phyloP scores from a whole-genome alignment of 2,888 invertebrate species.

The Saturnia japonica region DNA sequence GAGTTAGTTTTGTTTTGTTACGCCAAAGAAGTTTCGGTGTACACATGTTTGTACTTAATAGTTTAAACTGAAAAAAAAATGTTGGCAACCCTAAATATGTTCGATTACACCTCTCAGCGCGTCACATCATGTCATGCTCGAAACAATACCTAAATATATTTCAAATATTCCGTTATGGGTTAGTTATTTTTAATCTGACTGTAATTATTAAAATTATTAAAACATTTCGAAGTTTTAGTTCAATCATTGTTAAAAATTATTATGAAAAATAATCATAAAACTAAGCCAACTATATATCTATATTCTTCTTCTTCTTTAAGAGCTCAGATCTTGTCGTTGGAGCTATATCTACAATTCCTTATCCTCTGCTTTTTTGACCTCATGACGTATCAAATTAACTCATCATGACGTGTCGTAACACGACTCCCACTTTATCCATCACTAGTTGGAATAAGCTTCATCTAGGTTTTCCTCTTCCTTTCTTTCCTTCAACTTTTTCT shows the following conservation, averaged over 20 bases:
- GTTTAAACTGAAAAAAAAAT: neutral
- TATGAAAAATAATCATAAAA: neutral
- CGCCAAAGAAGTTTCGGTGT: neutral
- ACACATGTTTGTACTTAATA: neutral
- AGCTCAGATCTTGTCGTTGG: too few relatives aligned
- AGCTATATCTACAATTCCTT: too few relatives aligned
- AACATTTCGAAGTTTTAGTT: neutral
- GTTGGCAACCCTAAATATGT: neutral
- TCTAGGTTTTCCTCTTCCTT: too few relatives aligned
- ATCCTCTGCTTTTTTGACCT: too few relatives aligned
- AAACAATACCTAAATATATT: neutral
- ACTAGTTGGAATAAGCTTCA: too few relatives aligned
- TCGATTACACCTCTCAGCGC: neutral
- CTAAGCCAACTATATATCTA: slow-evolving; percentile 17
- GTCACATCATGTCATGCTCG: neutral
- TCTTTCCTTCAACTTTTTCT: too few relatives aligned
- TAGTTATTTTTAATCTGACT: neutral
- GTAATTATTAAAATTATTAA: neutral
- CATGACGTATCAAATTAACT: too few relatives aligned
- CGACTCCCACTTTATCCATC: too few relatives aligned
- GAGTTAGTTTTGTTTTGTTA: neutral
- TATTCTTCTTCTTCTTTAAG: too few relatives aligned
- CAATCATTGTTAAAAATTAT: neutral
- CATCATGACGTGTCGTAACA: too few relatives aligned
- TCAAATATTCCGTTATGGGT: neutral